Percentiles rank a stretch among this genome's conserved stretches.
Evolutionary conservation across 2,888 invertebrate species (phyloP).

Genomic region (Thera obeliscata): DNA sequence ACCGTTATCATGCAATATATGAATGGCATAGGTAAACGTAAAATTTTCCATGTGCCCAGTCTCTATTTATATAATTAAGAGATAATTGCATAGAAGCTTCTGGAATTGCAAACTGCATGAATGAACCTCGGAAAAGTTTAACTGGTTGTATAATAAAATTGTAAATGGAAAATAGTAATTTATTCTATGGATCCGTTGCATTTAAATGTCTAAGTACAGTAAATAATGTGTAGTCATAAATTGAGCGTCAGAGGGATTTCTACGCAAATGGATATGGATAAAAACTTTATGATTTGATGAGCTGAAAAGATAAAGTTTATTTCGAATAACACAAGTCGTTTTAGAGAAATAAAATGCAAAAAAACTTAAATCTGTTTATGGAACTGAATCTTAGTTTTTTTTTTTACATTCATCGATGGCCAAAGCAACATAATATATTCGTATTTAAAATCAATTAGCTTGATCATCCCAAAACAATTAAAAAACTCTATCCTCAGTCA

Average conservation of each 20-base stretch:
- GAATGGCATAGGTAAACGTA: background rate
- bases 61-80: constrained; percentile 2
- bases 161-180: constrained; percentile 25
- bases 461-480: constrained; percentile 72
- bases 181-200: constrained; percentile 12
- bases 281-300: background rate
- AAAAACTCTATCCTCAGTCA: constrained; percentile 70
- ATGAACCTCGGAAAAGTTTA: constrained; percentile 40
- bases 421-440: constrained; percentile 24
- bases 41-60: constrained; percentile 4
- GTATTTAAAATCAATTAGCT: constrained; percentile 59
- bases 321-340: constrained; percentile 10
- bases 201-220: constrained; percentile 7
- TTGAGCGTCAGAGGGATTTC: constrained; percentile 6
- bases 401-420: constrained; percentile 7
- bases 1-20: no score
- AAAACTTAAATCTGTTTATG: constrained; percentile 1
- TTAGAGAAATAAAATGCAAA: constrained; percentile 11
- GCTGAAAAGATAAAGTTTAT: background rate
- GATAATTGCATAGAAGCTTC: constrained; percentile 43
- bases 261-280: constrained; percentile 1
- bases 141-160: constrained; percentile 10
- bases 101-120: constrained; percentile 39
- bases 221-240: constrained; percentile 3
- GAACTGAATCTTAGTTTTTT: background rate